Percentiles rank a stretch among this genome's conserved stretches.
Conservation (phyloP, 30 jellyfish, hydroid and myxozoan species). For the Aurelia sp. region DNA sequence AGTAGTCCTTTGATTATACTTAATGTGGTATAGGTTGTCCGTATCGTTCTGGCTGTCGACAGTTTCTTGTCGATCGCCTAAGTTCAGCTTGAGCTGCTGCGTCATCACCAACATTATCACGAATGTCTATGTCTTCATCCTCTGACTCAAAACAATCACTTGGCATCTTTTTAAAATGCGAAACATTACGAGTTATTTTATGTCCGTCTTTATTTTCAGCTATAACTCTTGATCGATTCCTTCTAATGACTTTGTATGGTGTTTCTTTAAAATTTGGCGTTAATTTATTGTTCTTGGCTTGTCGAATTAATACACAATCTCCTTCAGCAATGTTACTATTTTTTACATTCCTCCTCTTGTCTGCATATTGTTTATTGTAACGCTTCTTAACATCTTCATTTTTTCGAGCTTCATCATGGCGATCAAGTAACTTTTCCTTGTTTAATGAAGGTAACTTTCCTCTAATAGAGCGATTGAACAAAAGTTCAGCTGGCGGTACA, state of each 20-base stretch:
- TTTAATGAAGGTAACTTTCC: too few species aligned
- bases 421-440: background rate
- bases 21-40: too few species aligned
- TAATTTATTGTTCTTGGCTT: background rate
- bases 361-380: conserved; percentile 1
- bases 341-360: background rate
- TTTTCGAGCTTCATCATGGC: conserved; percentile 15
- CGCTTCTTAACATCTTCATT: conserved; percentile 15
- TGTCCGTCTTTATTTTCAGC: background rate
- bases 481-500: too few species aligned
- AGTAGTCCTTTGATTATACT: too few species aligned
- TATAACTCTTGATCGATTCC: background rate
- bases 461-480: too few species aligned
- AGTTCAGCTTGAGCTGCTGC: too few species aligned
- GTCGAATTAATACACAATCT: background rate
- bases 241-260: background rate
- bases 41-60: too few species aligned
- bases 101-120: too few species aligned
- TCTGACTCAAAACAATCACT: background rate
- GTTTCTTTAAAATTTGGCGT: background rate
- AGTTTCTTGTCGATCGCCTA: too few species aligned
- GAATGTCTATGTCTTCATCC: too few species aligned
- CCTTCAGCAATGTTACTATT: background rate
- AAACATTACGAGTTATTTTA: conserved; percentile 3
- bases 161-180: background rate